phyloP scores from a whole-genome alignment of 2,888 invertebrate species.

The Crematogaster levior region DNA sequence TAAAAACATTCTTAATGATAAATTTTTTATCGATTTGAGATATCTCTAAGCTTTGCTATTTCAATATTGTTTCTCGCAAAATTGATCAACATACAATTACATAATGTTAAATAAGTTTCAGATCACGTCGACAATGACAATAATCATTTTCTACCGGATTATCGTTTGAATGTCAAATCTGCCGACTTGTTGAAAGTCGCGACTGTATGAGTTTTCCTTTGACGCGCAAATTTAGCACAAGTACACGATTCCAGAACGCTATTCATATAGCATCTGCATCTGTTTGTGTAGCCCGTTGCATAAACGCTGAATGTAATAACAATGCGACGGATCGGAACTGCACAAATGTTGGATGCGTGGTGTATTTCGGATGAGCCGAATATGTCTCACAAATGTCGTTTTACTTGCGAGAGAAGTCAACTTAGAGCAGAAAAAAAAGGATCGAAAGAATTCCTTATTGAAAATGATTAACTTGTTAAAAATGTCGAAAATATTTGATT shows the following conservation, averaged over 20 bases:
- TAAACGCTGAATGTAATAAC: slow-evolving; percentile 44
- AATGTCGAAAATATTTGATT: neutral
- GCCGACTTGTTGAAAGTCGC: slow-evolving; percentile 45
- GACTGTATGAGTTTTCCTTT: slow-evolving; percentile 48
- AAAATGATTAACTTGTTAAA: neutral
- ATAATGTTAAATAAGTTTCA: neutral
- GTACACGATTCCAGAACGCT: slow-evolving; percentile 7
- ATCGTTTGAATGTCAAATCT: slow-evolving; percentile 40
- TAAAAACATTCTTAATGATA: neutral
- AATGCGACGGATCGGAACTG: neutral
- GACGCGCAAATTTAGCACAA: slow-evolving; percentile 62
- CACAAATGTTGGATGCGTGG: neutral
- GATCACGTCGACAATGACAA: slow-evolving; percentile 4
- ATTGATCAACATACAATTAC: neutral
- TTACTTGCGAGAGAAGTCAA: neutral
- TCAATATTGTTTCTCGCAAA: neutral
- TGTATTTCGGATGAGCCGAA: neutral
- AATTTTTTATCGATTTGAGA: neutral
- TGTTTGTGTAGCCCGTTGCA: slow-evolving; percentile 41
- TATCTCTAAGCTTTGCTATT: neutral
- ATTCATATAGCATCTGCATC: neutral
- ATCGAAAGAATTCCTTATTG: too few relatives aligned
- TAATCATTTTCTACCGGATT: slow-evolving; percentile 19
- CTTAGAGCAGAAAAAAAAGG: too few relatives aligned
- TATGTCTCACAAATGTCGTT: neutral